A percentile compares a stretch with the other conserved stretches of the same genome.
These are phyloP conservation scores for Lampris incognitus DNA, from an alignment of 2,113 vertebrate species.

Conservation along the genomic window DNA sequence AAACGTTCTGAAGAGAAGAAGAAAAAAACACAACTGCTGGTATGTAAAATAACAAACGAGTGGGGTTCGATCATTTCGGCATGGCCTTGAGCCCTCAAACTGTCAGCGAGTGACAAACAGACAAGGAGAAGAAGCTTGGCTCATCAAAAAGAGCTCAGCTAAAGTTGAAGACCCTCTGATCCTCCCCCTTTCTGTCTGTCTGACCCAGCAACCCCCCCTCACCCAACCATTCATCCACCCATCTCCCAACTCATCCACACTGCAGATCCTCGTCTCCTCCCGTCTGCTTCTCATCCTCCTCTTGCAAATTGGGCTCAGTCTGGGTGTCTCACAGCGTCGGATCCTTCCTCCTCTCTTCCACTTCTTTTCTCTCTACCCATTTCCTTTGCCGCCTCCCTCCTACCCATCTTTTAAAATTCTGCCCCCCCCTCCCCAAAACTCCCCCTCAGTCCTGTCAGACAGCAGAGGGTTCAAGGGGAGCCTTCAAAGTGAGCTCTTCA, in stretches of 20 bases:
- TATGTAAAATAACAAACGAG: background rate
- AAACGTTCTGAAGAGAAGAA: background rate
- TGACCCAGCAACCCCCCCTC: background rate
- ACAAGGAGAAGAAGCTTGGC: background rate
- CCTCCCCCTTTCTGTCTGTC: background rate
- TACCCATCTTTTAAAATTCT: background rate
- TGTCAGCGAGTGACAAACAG: background rate
- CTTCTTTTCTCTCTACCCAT: background rate
- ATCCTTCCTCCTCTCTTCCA: background rate
- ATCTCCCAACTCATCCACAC: background rate
- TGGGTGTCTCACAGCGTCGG: background rate
- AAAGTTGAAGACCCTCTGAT: background rate
- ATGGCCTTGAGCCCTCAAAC: background rate
- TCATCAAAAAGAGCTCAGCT: conserved; percentile 1
- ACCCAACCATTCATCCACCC: background rate
- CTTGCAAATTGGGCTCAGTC: background rate
- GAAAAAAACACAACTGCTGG: background rate
- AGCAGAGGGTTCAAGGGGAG: background rate
- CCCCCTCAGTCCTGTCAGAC: background rate
- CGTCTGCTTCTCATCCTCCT: background rate
- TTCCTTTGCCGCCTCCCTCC: background rate
- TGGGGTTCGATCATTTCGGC: background rate
- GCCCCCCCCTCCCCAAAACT: background rate
- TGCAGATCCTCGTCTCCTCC: background rate
- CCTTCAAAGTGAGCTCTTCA: background rate